phyloP scores from a whole-genome alignment of 2,113 vertebrate genomes.

The Gobiocypris rarus region DNA sequence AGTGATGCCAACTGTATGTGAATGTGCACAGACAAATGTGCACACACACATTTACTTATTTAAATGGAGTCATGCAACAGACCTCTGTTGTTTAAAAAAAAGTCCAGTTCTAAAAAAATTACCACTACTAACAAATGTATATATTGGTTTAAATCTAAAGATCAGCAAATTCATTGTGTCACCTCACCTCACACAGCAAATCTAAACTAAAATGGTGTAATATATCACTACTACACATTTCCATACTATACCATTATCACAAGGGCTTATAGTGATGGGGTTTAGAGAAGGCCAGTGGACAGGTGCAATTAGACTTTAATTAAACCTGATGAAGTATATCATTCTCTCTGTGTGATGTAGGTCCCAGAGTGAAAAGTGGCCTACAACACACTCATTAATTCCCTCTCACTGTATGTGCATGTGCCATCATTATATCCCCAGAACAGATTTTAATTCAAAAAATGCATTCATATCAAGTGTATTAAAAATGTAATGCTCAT shows the following conservation, averaged over 20 bases:
- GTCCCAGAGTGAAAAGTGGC: not conserved
- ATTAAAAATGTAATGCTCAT: not conserved
- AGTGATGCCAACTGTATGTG: not conserved
- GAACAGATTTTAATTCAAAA: not conserved
- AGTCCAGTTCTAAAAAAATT: not conserved
- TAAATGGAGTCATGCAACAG: no score
- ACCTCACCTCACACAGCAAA: not conserved
- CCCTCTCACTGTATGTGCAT: not conserved
- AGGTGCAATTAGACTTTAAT: slow-evolving; percentile 1
- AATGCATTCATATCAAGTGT: not conserved
- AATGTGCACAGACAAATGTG: not conserved
- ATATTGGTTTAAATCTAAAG: no score
- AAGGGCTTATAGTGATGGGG: not conserved
- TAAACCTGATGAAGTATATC: slow-evolving; percentile 21
- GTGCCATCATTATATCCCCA: not conserved
- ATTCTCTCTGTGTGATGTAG: not conserved
- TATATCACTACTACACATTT: not conserved
- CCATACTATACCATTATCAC: not conserved
- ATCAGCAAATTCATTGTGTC: no score
- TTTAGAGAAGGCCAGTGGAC: not conserved
- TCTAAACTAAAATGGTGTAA: not conserved
- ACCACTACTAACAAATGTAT: no score
- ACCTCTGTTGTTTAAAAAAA: no score
- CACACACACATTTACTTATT: no score
- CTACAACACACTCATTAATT: not conserved